Conservation (phyloP, 2,113 vertebrate species). For the Paramisgurnus dabryanus region DNA sequence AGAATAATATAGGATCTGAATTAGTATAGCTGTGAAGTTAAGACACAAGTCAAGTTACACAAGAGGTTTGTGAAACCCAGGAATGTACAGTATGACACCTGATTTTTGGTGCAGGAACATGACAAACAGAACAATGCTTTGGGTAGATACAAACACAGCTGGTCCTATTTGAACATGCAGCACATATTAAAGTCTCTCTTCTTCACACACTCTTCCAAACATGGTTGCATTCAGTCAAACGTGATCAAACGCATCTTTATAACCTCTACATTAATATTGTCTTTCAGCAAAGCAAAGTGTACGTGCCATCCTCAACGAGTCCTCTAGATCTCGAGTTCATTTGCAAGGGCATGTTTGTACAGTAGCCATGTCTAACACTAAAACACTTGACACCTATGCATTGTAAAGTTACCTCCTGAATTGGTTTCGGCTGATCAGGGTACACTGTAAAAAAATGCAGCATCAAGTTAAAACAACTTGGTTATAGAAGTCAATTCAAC, state of each 20-base stretch:
- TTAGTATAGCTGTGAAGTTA: not conserved
- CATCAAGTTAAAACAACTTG: too few species aligned
- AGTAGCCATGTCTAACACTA: not conserved
- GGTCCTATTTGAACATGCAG: not conserved
- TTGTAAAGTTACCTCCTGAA: not conserved
- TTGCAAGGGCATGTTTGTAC: slow-evolving; percentile 27
- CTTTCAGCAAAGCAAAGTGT: slow-evolving; percentile 12
- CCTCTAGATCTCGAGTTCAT: not conserved
- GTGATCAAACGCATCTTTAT: slow-evolving; percentile 23
- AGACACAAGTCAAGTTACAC: not conserved
- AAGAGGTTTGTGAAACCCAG: too few species aligned
- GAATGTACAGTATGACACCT: too few species aligned
- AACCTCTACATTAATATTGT: slow-evolving; percentile 20
- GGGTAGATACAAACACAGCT: not conserved
- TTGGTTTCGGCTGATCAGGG: not conserved
- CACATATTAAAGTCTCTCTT: not conserved
- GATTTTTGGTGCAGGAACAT: too few species aligned
- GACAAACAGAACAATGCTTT: too few species aligned
- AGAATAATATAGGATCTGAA: not conserved
- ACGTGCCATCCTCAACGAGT: slow-evolving; percentile 23
- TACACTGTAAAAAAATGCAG: not conserved
- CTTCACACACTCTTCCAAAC: not conserved
- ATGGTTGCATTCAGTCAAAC: not conserved
- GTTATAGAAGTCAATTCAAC: too few species aligned
- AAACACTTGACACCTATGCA: slow-evolving; percentile 8